Percentiles rank a stretch among this genome's conserved stretches.
Conservation (phyloP, 2,113 vertebrate species). For the Barbus barbus region DNA sequence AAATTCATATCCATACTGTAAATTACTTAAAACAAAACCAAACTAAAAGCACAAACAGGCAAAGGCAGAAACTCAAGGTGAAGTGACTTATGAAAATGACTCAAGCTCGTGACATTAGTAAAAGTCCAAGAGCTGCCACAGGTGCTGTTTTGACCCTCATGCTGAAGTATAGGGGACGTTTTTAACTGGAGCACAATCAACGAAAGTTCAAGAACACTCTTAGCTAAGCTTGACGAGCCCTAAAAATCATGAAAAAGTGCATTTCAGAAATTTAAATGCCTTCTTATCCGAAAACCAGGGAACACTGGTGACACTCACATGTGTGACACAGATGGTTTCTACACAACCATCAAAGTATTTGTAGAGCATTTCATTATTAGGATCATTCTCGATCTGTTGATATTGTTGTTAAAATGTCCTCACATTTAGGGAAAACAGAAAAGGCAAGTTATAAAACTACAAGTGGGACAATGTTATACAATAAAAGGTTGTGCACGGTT, state of each 20-base stretch:
- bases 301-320: not conserved
- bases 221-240: not conserved
- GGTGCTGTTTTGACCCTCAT: not conserved
- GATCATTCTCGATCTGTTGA: not conserved
- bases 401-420: not conserved
- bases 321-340: not conserved
- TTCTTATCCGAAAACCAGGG: not conserved
- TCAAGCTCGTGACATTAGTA: not conserved
- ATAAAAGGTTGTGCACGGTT: not conserved
- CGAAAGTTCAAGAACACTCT: not conserved
- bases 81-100: not conserved
- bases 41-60: not conserved
- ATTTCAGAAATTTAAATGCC: not conserved
- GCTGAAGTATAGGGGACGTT: not conserved
- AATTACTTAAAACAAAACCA: not conserved
- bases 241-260: not conserved
- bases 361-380: constrained; percentile 2
- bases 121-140: not conserved
- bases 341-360: not conserved
- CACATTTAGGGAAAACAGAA: not conserved
- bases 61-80: not conserved
- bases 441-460: not conserved
- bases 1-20: not conserved
- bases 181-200: constrained; percentile 1
- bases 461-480: not conserved